Base-by-base conservation (phyloP, 2,888 invertebrate species). In the Aricia artaxerxes region DNA sequence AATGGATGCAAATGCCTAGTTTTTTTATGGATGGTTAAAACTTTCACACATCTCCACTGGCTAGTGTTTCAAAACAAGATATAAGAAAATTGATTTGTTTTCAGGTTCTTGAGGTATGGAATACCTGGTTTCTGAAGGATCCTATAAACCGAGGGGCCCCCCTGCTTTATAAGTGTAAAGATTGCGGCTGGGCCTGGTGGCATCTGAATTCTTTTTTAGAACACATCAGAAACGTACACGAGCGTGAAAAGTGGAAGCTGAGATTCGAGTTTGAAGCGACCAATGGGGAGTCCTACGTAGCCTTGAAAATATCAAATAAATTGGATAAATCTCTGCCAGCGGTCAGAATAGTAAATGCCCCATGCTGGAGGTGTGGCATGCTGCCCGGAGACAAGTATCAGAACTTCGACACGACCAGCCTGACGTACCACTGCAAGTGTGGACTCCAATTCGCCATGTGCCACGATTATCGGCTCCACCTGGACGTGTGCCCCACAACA, bases 171-270 rank as follows among this genome's bases (percentile, higher is more conserved):
- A 91, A 91, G 81, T 92, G 92, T 44, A 88, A 88, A 5, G 80
- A 88, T 0, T 92, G 92, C 60, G 24, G 80, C 0, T 31, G 77
- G 0, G 87, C 88, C 0, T 92, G 88, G 88, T 92, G 91, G 91
- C 80, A 86, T 9, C 79, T 89, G 0, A 44, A 81, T 0, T 86
- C 86, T 0, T 91, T 92, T 53, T 77, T 81, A 0, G 82, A 86
- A 0, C 92, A 92, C 72, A 57, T 90, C 0, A 49, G 16, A 13
- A 76, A 5, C 0, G 0, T 11, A 57, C 76, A 76, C 11, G 13
- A 38, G 13, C 4, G 13, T 16, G 13, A 69, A 16, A 11, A 35
- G 35, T 11, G 35, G 13, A 7, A 7, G 0, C 80, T 82, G 0
- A 80, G 80, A 0, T n/a, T 85, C 0, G 31, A 81, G 0, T 72